Percentiles rank a stretch among this genome's conserved stretches.
These are phyloP conservation scores for Pomatostomus ruficeps DNA, from an alignment of 2,113 vertebrate species.

Conservation along the genomic window DNA sequence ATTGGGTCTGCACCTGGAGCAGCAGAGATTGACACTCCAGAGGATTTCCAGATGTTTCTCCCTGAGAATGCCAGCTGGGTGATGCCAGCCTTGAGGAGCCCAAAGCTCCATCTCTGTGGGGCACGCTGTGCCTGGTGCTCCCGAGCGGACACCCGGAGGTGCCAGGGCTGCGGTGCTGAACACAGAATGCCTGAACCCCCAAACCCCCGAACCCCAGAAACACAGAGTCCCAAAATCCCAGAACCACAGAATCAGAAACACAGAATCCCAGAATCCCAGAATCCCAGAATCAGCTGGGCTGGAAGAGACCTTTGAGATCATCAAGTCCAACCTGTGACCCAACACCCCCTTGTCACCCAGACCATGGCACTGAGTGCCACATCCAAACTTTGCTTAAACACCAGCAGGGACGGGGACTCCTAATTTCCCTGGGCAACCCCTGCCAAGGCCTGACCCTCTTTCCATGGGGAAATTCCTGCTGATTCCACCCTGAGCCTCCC, in stretches of 20 bases:
- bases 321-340: not conserved
- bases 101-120: fast-evolving
- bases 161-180: not conserved
- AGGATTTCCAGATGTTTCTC: not conserved
- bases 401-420: too few relatives aligned
- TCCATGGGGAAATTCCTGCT: not conserved
- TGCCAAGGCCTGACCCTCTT: fast-evolving
- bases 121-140: fast-evolving
- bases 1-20: not conserved
- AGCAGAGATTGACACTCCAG: not conserved
- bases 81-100: fast-evolving
- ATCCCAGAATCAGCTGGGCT: not conserved
- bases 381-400: not conserved
- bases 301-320: not conserved
- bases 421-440: fast-evolving
- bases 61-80: not conserved
- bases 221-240: not conserved
- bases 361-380: not conserved
- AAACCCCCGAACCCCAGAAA: not conserved
- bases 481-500: not conserved
- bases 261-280: not conserved
- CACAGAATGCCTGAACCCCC: not conserved
- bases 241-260: not conserved
- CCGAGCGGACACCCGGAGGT: fast-evolving
- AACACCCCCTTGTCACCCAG: not conserved